These are phyloP conservation scores for Sarcophaga carnaria DNA, from an alignment of 2,888 invertebrate genomes.

Conservation along the genomic window DNA sequence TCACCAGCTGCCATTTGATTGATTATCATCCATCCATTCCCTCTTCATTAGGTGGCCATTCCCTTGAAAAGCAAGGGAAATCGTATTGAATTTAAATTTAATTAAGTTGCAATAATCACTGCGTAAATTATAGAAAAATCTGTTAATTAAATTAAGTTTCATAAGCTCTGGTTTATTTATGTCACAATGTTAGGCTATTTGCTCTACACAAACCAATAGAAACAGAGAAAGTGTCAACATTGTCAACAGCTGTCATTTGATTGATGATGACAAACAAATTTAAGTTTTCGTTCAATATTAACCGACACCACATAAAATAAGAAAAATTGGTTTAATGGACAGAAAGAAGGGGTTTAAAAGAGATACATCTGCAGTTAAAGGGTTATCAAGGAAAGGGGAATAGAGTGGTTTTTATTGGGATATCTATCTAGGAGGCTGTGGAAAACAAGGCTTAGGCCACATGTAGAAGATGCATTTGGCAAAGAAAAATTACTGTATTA, in stretches of 20 bases:
- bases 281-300: too few species aligned
- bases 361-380: too few species aligned
- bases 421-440: too few species aligned
- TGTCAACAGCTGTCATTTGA: slow-evolving; percentile 34
- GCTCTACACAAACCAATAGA: not conserved
- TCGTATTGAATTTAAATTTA: not conserved
- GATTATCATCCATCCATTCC: slow-evolving; percentile 10
- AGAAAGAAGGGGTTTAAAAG: too few species aligned
- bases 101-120: not conserved
- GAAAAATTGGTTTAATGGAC: too few species aligned
- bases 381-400: too few species aligned
- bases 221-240: not conserved
- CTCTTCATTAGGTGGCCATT: not conserved
- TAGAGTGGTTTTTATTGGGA: too few species aligned
- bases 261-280: slow-evolving; percentile 21
- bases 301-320: too few species aligned
- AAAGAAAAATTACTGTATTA: too few species aligned
- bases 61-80: too few species aligned
- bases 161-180: not conserved
- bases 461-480: too few species aligned
- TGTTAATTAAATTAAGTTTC: slow-evolving; percentile 1
- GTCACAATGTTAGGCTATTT: not conserved
- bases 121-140: not conserved
- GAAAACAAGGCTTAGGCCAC: too few species aligned
- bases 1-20: not conserved